Evolutionary conservation across 2,888 invertebrate species (phyloP).

Genomic region (Chouioia cunea): DNA sequence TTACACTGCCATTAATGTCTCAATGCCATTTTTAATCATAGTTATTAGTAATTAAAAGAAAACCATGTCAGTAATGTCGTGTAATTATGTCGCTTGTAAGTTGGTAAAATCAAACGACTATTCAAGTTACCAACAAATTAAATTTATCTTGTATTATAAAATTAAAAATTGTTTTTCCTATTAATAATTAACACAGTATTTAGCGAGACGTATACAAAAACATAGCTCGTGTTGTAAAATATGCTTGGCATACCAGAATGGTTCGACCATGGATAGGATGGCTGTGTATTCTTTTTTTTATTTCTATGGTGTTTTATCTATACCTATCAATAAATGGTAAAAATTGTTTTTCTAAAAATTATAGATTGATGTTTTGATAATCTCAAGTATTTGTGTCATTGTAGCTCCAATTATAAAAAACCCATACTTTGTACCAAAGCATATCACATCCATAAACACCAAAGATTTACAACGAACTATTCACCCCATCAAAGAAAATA

Average conservation of each 20-base stretch:
- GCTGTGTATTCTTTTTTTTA: conserved; percentile 56
- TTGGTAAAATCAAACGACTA: background rate
- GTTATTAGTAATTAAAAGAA: background rate
- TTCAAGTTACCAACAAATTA: background rate
- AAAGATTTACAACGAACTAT: conserved; percentile 20
- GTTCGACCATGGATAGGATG: conserved; percentile 64
- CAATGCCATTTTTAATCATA: background rate
- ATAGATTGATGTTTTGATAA: background rate
- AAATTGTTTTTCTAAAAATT: background rate
- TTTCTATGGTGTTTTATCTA: conserved; percentile 57
- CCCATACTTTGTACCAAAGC: conserved; percentile 32
- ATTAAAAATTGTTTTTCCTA: conserved; percentile 11
- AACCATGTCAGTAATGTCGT: conserved; percentile 17
- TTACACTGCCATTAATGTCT: too few species aligned
- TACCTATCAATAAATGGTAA: conserved; percentile 63
- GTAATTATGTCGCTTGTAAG: conserved; percentile 3
- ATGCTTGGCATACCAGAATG: conserved; percentile 60
- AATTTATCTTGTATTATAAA: background rate
- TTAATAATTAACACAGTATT: conserved; percentile 3
- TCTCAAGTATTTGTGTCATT: conserved; percentile 1
- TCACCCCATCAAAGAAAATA: conserved; percentile 6
- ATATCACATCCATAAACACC: conserved; percentile 9
- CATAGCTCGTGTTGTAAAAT: conserved; percentile 56
- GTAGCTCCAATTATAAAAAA: conserved; percentile 42
- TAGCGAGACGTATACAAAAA: conserved; percentile 21